Evolutionary conservation across 2,113 vertebrate species (phyloP).

Genomic region (Bufo bufo): DNA sequence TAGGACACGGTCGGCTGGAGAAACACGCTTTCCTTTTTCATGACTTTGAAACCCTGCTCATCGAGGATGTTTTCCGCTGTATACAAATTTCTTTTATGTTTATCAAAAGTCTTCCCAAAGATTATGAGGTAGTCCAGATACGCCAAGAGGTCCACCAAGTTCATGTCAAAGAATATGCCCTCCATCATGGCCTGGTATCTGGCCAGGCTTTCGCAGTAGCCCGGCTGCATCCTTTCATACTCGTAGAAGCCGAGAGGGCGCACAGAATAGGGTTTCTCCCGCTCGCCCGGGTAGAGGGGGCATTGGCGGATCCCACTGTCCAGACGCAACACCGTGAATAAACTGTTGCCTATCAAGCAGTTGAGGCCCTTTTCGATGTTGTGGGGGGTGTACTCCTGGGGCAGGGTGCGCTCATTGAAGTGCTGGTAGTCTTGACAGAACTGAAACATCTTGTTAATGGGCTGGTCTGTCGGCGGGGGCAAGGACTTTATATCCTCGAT

Average conservation of each 20-base stretch:
- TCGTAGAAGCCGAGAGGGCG: conserved; percentile 23
- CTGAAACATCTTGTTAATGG: background rate
- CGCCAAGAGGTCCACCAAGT: background rate
- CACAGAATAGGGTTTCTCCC: background rate
- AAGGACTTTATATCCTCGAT: background rate
- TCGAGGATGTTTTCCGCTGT: accelerated
- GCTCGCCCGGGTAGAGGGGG: background rate
- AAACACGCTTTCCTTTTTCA: background rate
- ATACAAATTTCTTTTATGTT: accelerated
- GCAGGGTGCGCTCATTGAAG: background rate
- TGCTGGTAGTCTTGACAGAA: background rate
- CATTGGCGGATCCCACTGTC: background rate
- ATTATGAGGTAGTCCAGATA: background rate
- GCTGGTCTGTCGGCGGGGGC: background rate
- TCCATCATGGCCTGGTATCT: background rate
- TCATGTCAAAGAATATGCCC: background rate
- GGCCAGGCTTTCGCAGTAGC: background rate
- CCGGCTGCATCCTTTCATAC: background rate
- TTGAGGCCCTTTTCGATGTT: background rate
- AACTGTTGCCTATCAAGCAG: background rate
- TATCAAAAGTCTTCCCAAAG: background rate
- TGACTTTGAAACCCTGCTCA: background rate
- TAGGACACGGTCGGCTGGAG: background rate
- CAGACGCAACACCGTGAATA: background rate
- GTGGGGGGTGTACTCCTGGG: background rate